These are phyloP conservation scores for Volucella bombylans DNA, from an alignment of 2,888 invertebrate genomes.

Conservation along the genomic window DNA sequence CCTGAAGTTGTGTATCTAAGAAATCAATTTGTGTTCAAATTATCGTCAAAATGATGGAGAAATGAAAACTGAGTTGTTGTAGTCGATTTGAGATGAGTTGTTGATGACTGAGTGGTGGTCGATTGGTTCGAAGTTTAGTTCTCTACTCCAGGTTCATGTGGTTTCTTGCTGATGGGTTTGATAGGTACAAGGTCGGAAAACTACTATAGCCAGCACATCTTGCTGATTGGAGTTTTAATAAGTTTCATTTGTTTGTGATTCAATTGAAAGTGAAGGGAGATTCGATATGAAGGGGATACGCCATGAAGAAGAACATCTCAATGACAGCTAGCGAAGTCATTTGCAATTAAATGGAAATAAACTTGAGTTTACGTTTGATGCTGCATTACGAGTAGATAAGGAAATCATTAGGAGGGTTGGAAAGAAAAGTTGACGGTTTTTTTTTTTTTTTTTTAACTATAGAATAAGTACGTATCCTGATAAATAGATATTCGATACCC, in stretches of 20 bases:
- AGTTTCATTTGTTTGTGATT: conserved; percentile 24
- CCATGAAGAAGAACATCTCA: background rate
- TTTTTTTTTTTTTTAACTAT: background rate
- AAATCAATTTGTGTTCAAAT: conserved; percentile 46
- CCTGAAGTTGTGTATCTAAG: conserved; percentile 36
- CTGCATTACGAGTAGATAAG: too few species aligned
- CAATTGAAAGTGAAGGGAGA: background rate
- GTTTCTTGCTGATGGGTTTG: background rate
- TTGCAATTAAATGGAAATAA: conserved; percentile 17
- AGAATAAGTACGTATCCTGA: too few species aligned
- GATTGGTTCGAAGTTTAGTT: background rate
- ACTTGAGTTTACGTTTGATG: background rate
- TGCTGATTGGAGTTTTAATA: conserved; percentile 35
- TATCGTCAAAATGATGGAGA: conserved; percentile 1
- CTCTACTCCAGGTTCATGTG: background rate
- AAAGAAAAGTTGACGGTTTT: background rate
- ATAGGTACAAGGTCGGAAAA: background rate
- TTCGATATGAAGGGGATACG: background rate
- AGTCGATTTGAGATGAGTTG: background rate
- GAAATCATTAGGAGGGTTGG: background rate
- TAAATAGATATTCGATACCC: too few species aligned
- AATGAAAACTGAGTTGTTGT: background rate
- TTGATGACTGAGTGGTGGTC: background rate
- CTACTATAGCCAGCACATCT: background rate
- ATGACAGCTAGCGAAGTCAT: conserved; percentile 16